phyloP scores from a whole-genome alignment of 2,888 invertebrate species.

The Balanococcus diminutus region DNA sequence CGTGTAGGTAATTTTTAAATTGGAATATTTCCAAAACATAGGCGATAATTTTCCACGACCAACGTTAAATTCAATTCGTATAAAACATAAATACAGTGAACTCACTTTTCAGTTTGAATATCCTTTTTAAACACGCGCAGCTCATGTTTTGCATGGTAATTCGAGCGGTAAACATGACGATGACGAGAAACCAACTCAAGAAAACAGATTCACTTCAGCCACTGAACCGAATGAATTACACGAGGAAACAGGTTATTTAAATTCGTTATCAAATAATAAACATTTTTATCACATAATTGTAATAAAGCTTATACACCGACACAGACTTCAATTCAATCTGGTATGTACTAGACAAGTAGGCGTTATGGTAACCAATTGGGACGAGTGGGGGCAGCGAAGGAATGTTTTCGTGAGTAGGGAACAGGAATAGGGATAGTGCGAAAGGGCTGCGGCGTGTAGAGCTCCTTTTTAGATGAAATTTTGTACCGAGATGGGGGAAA shows the following conservation, averaged over 20 bases:
- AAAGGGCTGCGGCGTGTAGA: not conserved
- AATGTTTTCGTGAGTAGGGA: not conserved
- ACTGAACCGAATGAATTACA: not conserved
- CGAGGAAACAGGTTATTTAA: constrained; percentile 38
- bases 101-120: constrained; percentile 28
- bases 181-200: not conserved
- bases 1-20: not conserved
- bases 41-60: not conserved
- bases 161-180: not conserved
- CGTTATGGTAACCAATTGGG: not conserved
- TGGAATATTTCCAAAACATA: not conserved
- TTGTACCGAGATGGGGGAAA: not conserved
- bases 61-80: not conserved
- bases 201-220: not conserved
- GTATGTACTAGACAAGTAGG: constrained; percentile 11
- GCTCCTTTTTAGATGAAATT: not conserved
- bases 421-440: too few relatives aligned
- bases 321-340: not conserved
- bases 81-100: not conserved
- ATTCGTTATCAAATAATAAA: constrained; percentile 31
- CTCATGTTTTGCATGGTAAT: constrained; percentile 13
- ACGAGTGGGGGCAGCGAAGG: not conserved
- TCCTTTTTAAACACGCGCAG: not conserved
- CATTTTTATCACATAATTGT: constrained; percentile 25
- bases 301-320: not conserved